Conservation (phyloP, 1,140 invertebrate genomes). For the Cryptotermes secundus region DNA sequence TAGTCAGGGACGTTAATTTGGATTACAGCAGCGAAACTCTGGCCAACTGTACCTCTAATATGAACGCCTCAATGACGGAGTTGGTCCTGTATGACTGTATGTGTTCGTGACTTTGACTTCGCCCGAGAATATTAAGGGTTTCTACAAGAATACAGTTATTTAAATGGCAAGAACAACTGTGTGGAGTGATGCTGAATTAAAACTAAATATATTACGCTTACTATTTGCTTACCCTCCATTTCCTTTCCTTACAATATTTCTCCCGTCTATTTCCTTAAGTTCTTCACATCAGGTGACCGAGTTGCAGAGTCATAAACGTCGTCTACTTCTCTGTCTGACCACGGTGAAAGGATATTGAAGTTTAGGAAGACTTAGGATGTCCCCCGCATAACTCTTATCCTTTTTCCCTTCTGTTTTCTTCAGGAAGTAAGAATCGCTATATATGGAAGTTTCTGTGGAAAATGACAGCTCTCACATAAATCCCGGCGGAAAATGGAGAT, state of each 20-base stretch:
- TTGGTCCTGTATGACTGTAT: background rate
- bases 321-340: no score
- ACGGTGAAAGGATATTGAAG: no score
- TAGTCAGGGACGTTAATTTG: no score
- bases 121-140: no score
- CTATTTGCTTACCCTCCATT: background rate
- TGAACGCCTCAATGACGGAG: background rate
- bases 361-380: no score
- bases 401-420: no score
- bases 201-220: background rate
- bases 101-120: background rate
- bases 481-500: constrained; percentile 29
- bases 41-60: no score
- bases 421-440: background rate
- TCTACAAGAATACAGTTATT: background rate
- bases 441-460: background rate
- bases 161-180: background rate
- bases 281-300: background rate
- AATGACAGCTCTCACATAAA: constrained; percentile 29
- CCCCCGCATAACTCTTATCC: no score
- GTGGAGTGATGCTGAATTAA: background rate
- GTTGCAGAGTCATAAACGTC: no score
- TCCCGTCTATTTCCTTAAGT: background rate
- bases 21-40: no score
- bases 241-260: background rate